phyloP scores from a whole-genome alignment of 2,113 vertebrate genomes.

The Melanostigma gelatinosum region DNA sequence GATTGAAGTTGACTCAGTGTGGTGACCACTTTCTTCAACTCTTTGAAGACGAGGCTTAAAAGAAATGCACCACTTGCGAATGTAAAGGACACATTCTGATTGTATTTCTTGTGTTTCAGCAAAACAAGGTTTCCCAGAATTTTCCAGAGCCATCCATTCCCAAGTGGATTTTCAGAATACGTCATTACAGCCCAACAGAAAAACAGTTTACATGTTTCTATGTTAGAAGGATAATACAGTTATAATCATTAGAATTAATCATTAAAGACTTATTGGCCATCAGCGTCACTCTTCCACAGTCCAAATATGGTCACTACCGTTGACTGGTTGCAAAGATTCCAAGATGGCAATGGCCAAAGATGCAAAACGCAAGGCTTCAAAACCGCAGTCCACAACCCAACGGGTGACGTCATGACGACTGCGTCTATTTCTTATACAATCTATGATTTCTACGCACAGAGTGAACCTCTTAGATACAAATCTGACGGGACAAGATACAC shows the following conservation, averaged over 20 bases:
- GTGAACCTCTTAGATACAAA: not conserved
- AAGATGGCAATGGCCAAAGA: not conserved
- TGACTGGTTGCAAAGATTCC: not conserved
- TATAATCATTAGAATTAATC: not conserved
- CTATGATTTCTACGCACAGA: not conserved
- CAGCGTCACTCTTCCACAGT: no score
- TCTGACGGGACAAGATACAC: not conserved
- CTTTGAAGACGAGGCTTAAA: constrained; percentile 33
- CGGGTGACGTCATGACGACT: no score
- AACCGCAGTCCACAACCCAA: no score
- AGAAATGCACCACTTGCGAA: constrained; percentile 24
- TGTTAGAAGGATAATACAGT: not conserved
- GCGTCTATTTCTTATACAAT: no score
- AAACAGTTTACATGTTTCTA: not conserved
- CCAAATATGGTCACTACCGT: no score
- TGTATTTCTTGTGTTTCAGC: constrained; percentile 12
- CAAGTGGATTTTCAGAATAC: not conserved
- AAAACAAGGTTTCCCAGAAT: constrained; percentile 18
- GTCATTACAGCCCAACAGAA: constrained; percentile 1
- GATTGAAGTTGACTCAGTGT: constrained; percentile 42
- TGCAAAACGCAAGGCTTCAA: not conserved
- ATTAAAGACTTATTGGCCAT: not conserved
- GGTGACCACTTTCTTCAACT: constrained; percentile 42
- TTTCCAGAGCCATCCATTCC: not conserved
- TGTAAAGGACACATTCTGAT: constrained; percentile 23